phyloP scores from a whole-genome alignment of 2,888 invertebrate species.

The Pasiphila rectangulata region DNA sequence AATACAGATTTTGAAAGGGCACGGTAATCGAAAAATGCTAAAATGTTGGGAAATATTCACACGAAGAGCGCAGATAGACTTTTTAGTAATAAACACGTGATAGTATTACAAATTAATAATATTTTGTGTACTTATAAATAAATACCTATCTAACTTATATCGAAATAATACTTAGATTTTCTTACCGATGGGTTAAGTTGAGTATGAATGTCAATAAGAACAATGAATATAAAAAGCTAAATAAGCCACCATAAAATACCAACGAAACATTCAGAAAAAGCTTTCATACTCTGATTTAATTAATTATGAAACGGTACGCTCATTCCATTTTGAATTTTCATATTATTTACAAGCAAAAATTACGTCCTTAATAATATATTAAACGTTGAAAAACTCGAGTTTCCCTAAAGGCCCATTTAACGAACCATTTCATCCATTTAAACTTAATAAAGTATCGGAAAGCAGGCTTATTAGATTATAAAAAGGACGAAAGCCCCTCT shows the following conservation, averaged over 20 bases:
- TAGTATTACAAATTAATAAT: no score
- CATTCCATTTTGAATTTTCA: slow-evolving; percentile 13
- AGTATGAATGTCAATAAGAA: no score
- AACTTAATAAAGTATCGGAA: slow-evolving; percentile 72
- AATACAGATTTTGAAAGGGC: slow-evolving; percentile 35
- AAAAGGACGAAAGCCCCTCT: slow-evolving; percentile 43
- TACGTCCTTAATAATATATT: slow-evolving; percentile 27
- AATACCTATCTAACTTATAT: not conserved
- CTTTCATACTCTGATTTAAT: no score
- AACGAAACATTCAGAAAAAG: no score
- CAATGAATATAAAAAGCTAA: no score
- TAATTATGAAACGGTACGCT: not conserved
- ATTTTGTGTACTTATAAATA: not conserved
- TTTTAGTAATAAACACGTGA: no score
- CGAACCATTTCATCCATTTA: slow-evolving; percentile 69
- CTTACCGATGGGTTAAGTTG: no score
- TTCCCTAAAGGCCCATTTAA: slow-evolving; percentile 51
- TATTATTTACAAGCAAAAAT: slow-evolving; percentile 29
- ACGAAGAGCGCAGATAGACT: no score
- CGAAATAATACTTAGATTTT: no score
- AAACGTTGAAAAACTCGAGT: slow-evolving; percentile 34
- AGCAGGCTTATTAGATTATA: slow-evolving; percentile 70
- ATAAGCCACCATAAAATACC: no score
- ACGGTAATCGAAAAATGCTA: slow-evolving; percentile 27
- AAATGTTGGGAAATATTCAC: slow-evolving; percentile 9